Evolutionary conservation across 53 echinoderm and acorn worm species (phyloP).

Genomic region (Holothuria leucospilota): DNA sequence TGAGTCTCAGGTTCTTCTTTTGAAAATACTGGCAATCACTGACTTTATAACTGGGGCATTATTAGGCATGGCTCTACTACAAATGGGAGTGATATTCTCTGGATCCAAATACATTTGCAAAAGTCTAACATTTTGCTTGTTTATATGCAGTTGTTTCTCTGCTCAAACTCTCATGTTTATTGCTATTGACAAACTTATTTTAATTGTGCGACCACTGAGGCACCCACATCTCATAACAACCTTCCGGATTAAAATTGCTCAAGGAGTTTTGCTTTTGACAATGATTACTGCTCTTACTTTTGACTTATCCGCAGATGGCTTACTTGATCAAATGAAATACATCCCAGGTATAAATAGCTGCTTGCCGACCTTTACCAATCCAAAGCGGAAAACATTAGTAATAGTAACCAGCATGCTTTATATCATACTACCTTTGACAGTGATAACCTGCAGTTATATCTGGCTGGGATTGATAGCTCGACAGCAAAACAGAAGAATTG

Average conservation of each 20-base stretch:
- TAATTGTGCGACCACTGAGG: background rate
- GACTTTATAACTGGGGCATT: background rate
- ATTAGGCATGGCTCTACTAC: background rate
- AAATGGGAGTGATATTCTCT: background rate
- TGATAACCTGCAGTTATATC: background rate
- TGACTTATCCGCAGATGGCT: background rate
- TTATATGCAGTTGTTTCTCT: background rate
- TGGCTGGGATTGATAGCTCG: background rate
- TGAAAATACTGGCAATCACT: background rate
- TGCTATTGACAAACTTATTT: background rate
- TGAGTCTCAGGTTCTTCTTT: background rate
- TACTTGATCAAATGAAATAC: background rate
- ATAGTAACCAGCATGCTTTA: background rate
- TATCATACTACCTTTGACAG: background rate
- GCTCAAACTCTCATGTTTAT: background rate
- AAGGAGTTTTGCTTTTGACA: background rate
- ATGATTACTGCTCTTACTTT: too few species aligned
- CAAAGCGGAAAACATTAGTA: background rate
- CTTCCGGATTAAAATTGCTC: conserved; percentile 1
- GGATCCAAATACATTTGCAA: background rate
- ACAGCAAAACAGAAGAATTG: background rate
- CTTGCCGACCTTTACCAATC: background rate
- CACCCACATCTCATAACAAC: background rate
- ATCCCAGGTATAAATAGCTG: background rate
- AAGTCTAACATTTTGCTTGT: background rate